Conservation (phyloP, 2,113 vertebrate genomes). For the Pedetes capensis region DNA sequence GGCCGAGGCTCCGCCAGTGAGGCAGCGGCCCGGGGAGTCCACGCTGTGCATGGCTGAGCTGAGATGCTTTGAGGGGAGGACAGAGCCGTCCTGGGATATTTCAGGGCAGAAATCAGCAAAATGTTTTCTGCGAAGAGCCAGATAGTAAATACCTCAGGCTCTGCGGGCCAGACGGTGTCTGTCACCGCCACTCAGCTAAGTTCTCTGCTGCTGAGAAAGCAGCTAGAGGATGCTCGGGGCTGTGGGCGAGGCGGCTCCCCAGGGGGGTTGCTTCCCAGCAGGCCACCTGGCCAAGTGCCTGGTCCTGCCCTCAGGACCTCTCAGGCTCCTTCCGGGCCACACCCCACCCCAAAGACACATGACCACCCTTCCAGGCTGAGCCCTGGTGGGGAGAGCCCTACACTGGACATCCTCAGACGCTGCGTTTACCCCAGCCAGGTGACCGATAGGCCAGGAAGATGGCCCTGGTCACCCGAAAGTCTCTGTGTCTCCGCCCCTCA, state of each 20-base stretch:
- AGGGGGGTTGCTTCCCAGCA: rapidly evolving
- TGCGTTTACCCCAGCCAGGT: rapidly evolving
- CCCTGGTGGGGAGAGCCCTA: rapidly evolving
- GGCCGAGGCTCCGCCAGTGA: rapidly evolving
- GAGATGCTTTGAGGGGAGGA: neutral
- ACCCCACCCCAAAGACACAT: neutral
- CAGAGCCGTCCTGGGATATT: neutral
- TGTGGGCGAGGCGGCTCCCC: neutral
- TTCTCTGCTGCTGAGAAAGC: neutral
- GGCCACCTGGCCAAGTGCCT: neutral
- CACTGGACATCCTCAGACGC: neutral
- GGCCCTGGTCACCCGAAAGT: rapidly evolving
- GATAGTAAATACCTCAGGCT: neutral
- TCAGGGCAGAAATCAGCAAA: neutral
- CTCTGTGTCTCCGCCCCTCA: rapidly evolving
- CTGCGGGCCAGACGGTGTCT: neutral
- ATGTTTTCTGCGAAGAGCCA: neutral
- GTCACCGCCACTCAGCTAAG: neutral
- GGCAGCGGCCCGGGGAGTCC: rapidly evolving
- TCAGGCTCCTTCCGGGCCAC: neutral
- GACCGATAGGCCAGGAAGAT: neutral
- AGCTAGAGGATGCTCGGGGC: too few species aligned
- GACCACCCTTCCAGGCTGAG: neutral
- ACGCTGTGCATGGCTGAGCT: rapidly evolving
- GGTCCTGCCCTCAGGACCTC: rapidly evolving